Conservation (phyloP, 2,888 invertebrate species). For the Polydrusus tereticollis region DNA sequence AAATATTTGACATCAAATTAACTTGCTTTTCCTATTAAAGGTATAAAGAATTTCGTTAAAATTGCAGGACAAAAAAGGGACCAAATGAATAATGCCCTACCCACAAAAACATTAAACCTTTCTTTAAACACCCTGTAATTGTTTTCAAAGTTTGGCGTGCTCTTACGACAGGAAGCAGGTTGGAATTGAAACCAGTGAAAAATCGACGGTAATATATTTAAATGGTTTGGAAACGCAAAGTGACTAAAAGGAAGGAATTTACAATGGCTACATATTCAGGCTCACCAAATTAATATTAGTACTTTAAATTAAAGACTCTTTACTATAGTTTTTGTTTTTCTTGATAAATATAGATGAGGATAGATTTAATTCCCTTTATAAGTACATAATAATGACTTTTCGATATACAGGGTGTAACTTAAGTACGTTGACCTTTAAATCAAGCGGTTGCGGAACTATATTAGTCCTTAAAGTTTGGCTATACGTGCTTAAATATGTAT, state of each 20-base stretch:
- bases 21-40: neutral
- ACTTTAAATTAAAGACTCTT: conserved; percentile 24
- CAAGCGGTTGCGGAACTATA: too few species aligned
- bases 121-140: conserved; percentile 44
- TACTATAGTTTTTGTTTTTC: neutral
- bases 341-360: neutral
- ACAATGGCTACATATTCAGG: conserved; percentile 43
- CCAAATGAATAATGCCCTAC: conserved; percentile 26
- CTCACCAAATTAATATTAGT: conserved; percentile 37
- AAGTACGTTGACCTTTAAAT: too few species aligned
- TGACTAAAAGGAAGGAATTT: conserved; percentile 53
- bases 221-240: conserved; percentile 52
- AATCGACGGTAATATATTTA: conserved; percentile 58
- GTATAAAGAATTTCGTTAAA: neutral
- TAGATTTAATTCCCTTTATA: neutral
- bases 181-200: conserved; percentile 53
- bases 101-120: conserved; percentile 41
- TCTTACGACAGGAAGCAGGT: conserved; percentile 33
- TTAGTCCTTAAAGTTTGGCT: too few species aligned
- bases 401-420: too few species aligned
- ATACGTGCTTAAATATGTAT: too few species aligned
- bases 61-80: conserved; percentile 1
- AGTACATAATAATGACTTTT: too few species aligned
- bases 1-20: neutral
- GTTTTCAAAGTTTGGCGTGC: conserved; percentile 42